phyloP scores from a whole-genome alignment of 2,888 invertebrate genomes.

The Lasioglossum marginatum region DNA sequence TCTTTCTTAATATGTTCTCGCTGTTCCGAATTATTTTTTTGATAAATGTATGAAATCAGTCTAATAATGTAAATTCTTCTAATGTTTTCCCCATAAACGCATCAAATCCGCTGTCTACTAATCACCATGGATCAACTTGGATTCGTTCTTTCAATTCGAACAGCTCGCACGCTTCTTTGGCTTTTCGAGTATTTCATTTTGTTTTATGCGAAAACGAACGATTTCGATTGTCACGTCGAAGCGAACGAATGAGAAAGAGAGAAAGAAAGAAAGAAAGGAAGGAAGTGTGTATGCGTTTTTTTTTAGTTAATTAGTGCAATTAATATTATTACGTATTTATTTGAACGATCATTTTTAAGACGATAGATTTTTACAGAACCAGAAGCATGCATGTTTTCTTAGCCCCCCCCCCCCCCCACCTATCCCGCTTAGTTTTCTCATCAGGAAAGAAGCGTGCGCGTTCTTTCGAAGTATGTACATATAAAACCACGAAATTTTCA shows the following conservation, averaged over 20 bases:
- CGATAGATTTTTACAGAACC: constrained; percentile 24
- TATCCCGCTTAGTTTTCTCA: neutral
- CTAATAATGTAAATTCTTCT: too few species aligned
- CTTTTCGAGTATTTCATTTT: neutral
- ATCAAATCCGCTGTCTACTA: too few species aligned
- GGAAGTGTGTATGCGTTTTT: neutral
- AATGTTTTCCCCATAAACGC: too few species aligned
- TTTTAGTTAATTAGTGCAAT: constrained; percentile 52
- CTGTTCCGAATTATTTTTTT: too few species aligned
- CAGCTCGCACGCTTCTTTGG: constrained; percentile 18
- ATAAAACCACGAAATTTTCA: constrained; percentile 25
- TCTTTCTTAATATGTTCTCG: too few species aligned
- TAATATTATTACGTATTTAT: constrained; percentile 47
- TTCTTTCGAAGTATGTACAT: neutral
- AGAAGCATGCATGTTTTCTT: constrained; percentile 27
- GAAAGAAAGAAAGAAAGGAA: neutral
- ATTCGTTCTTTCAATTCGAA: neutral
- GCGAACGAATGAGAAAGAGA: constrained; percentile 17
- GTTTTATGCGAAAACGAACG: neutral
- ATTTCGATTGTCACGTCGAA: neutral
- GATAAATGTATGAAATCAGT: too few species aligned
- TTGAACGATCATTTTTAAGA: constrained; percentile 41
- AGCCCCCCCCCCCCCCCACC: neutral
- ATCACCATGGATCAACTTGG: neutral
- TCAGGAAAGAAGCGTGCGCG: constrained; percentile 28